Base-by-base conservation (phyloP, 2,797 vertebrate genomes). In the Chelon auratus region DNA sequence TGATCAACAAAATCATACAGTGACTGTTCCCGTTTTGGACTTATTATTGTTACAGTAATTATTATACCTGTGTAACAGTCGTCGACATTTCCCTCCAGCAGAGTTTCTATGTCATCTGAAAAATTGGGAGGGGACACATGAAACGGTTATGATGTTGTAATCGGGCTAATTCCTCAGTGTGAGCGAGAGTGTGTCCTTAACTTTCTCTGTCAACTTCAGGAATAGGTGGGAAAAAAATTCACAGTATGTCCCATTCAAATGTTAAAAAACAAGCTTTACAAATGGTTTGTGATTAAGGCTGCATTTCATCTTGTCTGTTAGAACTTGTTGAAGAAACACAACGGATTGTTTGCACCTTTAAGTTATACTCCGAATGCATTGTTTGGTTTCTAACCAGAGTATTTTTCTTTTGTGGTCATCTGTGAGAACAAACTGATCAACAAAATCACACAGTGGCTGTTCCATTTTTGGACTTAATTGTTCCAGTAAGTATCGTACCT, bases 1-100 rank as follows among this genome's bases (percentile, higher is more conserved):
- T 20, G 0, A 30, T 33, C 0, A 30, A 17, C 30, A 37, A 40
- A 10, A 40, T 10, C 12, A 40, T 7, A 40, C 12, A 3, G 15
- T 5, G n/a, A 5, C 3, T 1, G 15, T 14, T 14, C 2, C 22
- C 17, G 51, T 22, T 26, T 24, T 42, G 8, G 54, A 10, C 6
- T 39, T 33, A 1, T 15, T 26, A 22, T 11, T 60, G 18, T 9
- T 57, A 3, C 24, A 37, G 9, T 17, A 17, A 9, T 58, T 39
- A 37, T n/a, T 53, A 76, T 90, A 91, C 91, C 87, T n/a, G 72
- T 77, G 54, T 54, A 65, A 42, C 57, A 60, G 30, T 68, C 30
- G 43, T 85, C 83, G 2, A 8, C 3, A 15, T 68, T 76, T 76
- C 51, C 85, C 60, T 88, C 82, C 73, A 78, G 71, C 24, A 85